These are phyloP conservation scores for Cyrtorhinus lividipennis DNA, from an alignment of 1,140 invertebrate genomes.

Conservation along the genomic window DNA sequence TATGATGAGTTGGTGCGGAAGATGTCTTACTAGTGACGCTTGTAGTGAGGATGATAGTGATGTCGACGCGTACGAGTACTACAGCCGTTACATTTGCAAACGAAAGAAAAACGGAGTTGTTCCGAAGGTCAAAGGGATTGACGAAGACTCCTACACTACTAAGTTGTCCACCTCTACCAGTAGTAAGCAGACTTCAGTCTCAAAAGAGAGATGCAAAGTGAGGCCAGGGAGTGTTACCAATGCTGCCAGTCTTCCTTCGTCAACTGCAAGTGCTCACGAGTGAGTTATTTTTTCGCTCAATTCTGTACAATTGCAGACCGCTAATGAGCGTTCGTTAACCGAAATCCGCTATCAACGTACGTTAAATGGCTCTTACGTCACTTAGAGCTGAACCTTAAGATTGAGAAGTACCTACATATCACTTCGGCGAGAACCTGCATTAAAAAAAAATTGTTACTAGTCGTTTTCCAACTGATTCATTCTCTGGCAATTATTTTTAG, in stretches of 20 bases:
- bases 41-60: not conserved
- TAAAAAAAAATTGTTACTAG: no score
- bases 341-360: no score
- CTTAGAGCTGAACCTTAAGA: no score
- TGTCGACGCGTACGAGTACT: not conserved
- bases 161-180: not conserved
- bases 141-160: not conserved
- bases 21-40: not conserved
- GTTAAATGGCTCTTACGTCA: no score
- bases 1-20: slow-evolving; percentile 2
- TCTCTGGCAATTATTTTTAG: no score
- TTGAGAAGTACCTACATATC: no score
- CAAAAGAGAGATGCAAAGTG: not conserved
- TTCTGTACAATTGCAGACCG: no score
- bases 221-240: not conserved
- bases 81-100: slow-evolving; percentile 1
- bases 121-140: not conserved
- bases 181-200: not conserved
- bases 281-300: no score
- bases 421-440: no score
- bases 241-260: not conserved
- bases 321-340: no score
- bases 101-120: not conserved
- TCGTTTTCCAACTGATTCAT: no score
- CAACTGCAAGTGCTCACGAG: no score